Percentiles rank a stretch among this genome's conserved stretches.
phyloP scores from a whole-genome alignment of 2,797 vertebrate species.

The Parauchenoglanis punctatus region DNA sequence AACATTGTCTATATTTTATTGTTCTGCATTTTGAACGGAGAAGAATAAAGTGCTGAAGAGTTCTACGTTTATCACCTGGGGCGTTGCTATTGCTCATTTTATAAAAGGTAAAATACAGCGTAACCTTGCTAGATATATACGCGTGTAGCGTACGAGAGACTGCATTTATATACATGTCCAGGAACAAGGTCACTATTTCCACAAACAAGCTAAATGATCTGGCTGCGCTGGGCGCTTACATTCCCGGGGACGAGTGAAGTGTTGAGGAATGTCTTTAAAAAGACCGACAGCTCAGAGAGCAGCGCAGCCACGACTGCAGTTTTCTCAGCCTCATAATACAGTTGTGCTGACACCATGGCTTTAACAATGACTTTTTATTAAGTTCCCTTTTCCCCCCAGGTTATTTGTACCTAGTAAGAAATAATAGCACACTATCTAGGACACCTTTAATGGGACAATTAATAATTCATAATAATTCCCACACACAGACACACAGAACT shows the following conservation, averaged over 20 bases:
- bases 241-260: background rate
- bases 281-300: background rate
- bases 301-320: background rate
- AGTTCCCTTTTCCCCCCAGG: background rate
- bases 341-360: background rate
- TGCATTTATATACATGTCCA: background rate
- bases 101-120: background rate
- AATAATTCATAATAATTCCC: background rate
- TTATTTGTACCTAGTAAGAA: background rate
- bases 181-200: background rate
- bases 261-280: background rate
- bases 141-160: background rate
- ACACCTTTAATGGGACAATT: background rate
- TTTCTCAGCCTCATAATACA: background rate
- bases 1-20: background rate
- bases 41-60: background rate
- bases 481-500: background rate
- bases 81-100: background rate
- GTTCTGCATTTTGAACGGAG: background rate
- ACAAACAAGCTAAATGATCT: background rate
- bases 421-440: background rate
- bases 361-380: background rate
- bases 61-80: background rate
- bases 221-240: background rate
- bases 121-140: background rate